These are phyloP conservation scores for Callopanchax toddi DNA, from an alignment of 2,113 vertebrate species.

Conservation along the genomic window DNA sequence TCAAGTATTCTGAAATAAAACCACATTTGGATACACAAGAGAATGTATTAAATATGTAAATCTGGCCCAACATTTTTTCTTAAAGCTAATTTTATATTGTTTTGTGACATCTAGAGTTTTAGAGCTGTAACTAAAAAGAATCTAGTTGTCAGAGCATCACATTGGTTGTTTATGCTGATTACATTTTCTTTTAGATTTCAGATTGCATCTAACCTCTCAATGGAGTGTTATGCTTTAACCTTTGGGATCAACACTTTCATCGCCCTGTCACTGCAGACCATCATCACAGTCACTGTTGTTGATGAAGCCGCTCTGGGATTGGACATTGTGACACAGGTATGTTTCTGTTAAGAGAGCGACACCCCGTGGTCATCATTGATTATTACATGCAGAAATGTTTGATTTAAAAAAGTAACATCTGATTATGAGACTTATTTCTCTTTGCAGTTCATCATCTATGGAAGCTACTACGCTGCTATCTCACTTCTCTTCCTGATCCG, in stretches of 20 bases:
- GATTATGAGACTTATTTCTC: neutral
- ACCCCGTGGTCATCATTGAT: slow-evolving; percentile 37
- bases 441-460: slow-evolving; percentile 73
- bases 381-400: slow-evolving; percentile 11
- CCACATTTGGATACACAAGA: too few species aligned
- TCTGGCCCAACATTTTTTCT: too few species aligned
- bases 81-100: too few species aligned
- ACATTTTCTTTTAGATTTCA: slow-evolving; percentile 71
- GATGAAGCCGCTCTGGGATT: slow-evolving; percentile 72
- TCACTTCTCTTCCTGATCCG: slow-evolving; percentile 70
- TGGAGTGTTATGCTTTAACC: slow-evolving; percentile 78
- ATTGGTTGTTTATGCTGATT: neutral
- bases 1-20: too few species aligned
- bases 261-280: slow-evolving; percentile 74
- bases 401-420: neutral
- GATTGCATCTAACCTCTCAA: slow-evolving; percentile 76
- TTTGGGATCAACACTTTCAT: slow-evolving; percentile 80
- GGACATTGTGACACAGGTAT: slow-evolving; percentile 77
- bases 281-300: slow-evolving; percentile 71
- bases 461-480: slow-evolving; percentile 74
- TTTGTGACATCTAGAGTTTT: too few species aligned
- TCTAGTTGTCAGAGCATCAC: too few species aligned
- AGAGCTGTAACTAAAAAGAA: too few species aligned
- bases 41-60: too few species aligned
- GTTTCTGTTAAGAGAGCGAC: slow-evolving; percentile 24